Conservation (phyloP, 1,140 invertebrate species). For the Drosophila tsacasi region DNA sequence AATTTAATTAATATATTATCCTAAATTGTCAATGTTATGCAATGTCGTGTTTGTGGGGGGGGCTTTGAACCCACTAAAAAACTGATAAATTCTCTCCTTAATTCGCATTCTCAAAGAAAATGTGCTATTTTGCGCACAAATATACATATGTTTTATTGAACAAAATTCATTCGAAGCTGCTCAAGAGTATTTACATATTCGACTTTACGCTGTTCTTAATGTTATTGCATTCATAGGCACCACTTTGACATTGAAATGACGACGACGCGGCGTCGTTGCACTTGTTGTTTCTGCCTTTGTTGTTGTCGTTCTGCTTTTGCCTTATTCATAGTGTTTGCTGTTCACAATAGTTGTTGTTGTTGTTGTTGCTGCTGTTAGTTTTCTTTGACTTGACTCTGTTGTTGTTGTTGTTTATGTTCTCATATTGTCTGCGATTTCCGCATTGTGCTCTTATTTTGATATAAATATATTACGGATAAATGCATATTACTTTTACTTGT, state of each 20-base stretch:
- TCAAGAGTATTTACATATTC: not conserved
- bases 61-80: too few species aligned
- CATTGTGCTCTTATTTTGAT: slow-evolving; percentile 39
- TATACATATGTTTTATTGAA: too few species aligned
- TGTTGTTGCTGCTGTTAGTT: slow-evolving; percentile 18
- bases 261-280: slow-evolving; percentile 16
- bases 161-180: too few species aligned
- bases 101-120: too few species aligned
- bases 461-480: slow-evolving; percentile 1
- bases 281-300: slow-evolving; percentile 16
- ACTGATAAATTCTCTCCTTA: too few species aligned
- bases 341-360: slow-evolving; percentile 28
- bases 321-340: slow-evolving; percentile 2
- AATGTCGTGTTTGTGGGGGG: too few species aligned
- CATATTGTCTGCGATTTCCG: slow-evolving; percentile 53
- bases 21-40: too few species aligned
- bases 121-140: too few species aligned
- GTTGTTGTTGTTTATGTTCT: slow-evolving; percentile 17
- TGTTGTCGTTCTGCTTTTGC: slow-evolving; percentile 6
- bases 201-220: not conserved
- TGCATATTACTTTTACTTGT: slow-evolving; percentile 9
- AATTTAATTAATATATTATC: too few species aligned
- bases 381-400: slow-evolving; percentile 10
- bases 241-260: slow-evolving; percentile 44
- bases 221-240: slow-evolving; percentile 34